These are phyloP conservation scores for Myocastor coypus DNA, from an alignment of 2,113 vertebrate species.

Conservation along the genomic window DNA sequence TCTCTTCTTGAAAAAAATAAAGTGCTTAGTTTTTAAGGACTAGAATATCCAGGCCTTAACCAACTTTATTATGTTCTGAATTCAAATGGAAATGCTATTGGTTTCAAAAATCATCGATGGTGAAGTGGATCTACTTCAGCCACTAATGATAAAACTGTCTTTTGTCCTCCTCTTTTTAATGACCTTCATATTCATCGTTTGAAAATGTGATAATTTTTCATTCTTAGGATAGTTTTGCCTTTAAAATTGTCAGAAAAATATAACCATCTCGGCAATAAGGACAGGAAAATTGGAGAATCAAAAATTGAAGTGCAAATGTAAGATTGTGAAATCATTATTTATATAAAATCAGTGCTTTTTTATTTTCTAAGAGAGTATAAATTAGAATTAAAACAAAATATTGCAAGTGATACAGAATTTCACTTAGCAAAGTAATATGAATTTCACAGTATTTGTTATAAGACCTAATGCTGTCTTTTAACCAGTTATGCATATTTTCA, in stretches of 20 bases:
- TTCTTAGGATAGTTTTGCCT: constrained; percentile 31
- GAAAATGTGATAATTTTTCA: neutral
- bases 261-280: neutral
- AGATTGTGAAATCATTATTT: neutral
- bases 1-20: neutral
- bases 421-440: too few relatives aligned
- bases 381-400: too few relatives aligned
- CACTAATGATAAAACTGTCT: neutral
- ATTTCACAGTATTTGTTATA: too few relatives aligned
- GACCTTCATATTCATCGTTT: constrained; percentile 10
- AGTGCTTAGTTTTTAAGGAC: neutral
- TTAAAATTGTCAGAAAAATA: neutral
- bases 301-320: constrained; percentile 21
- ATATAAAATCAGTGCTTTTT: neutral
- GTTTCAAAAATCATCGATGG: neutral
- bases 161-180: neutral
- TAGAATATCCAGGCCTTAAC: neutral
- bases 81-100: neutral
- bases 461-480: too few relatives aligned
- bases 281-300: neutral
- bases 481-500: too few relatives aligned
- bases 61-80: neutral
- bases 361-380: too few relatives aligned
- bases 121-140: neutral
- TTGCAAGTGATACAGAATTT: too few relatives aligned